phyloP scores from a whole-genome alignment of 2,113 vertebrate genomes.

The Channa maculata region DNA sequence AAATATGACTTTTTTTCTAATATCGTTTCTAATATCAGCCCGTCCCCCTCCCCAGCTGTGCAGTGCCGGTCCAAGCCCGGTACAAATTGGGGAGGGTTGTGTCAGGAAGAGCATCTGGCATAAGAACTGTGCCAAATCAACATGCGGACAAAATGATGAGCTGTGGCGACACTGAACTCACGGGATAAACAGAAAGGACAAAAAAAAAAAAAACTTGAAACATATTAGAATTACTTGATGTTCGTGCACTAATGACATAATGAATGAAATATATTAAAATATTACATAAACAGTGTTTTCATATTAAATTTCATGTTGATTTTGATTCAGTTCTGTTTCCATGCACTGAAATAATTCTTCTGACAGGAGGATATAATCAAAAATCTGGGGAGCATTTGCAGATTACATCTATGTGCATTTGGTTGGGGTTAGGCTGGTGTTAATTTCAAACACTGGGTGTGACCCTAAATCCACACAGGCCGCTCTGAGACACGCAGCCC shows the following conservation, averaged over 20 bases:
- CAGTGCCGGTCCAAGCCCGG: too few species aligned
- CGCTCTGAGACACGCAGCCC: constrained; percentile 41
- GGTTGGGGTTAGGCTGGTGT: constrained; percentile 56
- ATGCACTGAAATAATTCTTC: constrained; percentile 32
- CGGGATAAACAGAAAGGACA: too few species aligned
- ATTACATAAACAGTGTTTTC: background rate
- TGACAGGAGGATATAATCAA: constrained; percentile 21
- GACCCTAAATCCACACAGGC: constrained; percentile 53
- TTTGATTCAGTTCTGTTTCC: constrained; percentile 9
- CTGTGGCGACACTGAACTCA: too few species aligned
- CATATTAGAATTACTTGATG: too few species aligned
- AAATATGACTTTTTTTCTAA: too few species aligned
- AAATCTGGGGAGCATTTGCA: constrained; percentile 42
- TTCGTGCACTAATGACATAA: background rate
- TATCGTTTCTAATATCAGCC: too few species aligned
- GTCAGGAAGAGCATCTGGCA: too few species aligned
- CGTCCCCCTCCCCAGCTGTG: too few species aligned
- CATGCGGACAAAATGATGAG: too few species aligned
- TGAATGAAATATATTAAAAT: background rate
- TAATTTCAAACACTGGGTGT: constrained; percentile 66
- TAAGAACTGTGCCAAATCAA: too few species aligned
- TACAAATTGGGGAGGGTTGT: too few species aligned
- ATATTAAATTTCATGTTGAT: constrained; percentile 23
- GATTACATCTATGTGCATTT: constrained; percentile 54
- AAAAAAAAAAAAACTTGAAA: too few species aligned